Conservation (phyloP, 2,113 vertebrate species). For the zebrafish (Danio rerio) region DNA sequence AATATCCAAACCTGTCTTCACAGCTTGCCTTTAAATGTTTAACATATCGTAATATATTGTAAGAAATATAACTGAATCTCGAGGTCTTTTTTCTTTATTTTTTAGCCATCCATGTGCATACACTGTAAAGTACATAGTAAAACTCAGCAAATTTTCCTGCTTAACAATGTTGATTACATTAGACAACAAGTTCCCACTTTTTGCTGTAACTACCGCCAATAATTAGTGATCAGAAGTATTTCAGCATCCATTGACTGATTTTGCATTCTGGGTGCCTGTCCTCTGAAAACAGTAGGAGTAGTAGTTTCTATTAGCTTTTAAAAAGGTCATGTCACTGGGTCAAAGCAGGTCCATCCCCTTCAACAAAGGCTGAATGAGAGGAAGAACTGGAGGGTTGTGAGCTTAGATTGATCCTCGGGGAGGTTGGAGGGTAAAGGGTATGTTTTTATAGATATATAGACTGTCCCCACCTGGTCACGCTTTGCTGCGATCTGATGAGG, state of each 20-base stretch:
- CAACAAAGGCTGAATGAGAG: conserved; percentile 50
- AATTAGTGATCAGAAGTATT: neutral
- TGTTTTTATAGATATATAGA: conserved; percentile 62
- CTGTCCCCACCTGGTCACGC: conserved; percentile 80
- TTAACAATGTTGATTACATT: no score
- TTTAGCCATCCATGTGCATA: no score
- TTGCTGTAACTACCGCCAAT: no score
- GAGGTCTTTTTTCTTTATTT: no score
- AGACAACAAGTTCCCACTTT: no score
- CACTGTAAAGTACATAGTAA: no score
- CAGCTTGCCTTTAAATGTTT: no score
- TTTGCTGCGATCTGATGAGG: conserved; percentile 80
- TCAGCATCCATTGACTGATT: neutral
- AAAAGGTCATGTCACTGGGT: conserved; percentile 21
- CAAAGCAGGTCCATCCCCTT: neutral
- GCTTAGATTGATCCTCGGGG: conserved; percentile 31
- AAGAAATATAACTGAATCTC: no score
- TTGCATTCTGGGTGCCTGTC: conserved; percentile 3
- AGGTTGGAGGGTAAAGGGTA: conserved; percentile 39
- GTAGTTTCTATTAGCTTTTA: conserved; percentile 36
- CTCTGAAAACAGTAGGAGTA: conserved; percentile 51
- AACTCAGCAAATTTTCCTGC: no score
- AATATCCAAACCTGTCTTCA: no score
- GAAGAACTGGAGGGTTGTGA: conserved; percentile 41
- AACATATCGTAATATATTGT: no score